Evolutionary conservation across 1,140 invertebrate species (phyloP).

Genomic region (Colletes gigas): DNA sequence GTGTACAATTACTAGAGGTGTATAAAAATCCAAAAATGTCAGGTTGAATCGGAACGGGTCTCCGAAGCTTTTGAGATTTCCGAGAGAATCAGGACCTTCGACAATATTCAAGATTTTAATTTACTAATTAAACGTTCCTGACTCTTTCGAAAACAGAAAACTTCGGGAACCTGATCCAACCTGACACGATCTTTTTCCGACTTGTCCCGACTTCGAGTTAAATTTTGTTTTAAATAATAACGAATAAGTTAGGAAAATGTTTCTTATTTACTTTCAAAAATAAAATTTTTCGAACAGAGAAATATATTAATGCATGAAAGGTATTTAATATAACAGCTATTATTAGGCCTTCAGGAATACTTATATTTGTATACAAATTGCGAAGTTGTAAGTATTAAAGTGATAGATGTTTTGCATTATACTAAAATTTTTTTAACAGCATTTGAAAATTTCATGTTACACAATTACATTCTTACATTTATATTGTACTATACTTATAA

Average conservation of each 20-base stretch:
- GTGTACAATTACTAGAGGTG: background rate
- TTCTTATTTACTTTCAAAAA: constrained; percentile 4
- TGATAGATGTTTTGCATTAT: background rate
- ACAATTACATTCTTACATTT: constrained; percentile 12
- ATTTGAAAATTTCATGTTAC: background rate
- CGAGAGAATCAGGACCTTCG: no score
- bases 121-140: no score
- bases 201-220: background rate
- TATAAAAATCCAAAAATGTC: no score
- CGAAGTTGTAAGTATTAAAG: constrained; percentile 5
- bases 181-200: no score
- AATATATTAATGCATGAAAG: background rate
- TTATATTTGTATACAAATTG: constrained; percentile 24
- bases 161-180: no score
- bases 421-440: constrained; percentile 17
- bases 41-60: no score
- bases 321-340: constrained; percentile 28
- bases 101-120: no score
- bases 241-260: background rate
- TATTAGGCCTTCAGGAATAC: constrained; percentile 13
- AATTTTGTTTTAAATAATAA: background rate
- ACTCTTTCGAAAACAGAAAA: no score
- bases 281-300: constrained; percentile 1
- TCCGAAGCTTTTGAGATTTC: no score
- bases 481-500: background rate